Evolutionary conservation across 1,140 invertebrate genomes (phyloP), one percentile per base, ranked within the genome.

Genomic region (Ectropis grisescens): DNA sequence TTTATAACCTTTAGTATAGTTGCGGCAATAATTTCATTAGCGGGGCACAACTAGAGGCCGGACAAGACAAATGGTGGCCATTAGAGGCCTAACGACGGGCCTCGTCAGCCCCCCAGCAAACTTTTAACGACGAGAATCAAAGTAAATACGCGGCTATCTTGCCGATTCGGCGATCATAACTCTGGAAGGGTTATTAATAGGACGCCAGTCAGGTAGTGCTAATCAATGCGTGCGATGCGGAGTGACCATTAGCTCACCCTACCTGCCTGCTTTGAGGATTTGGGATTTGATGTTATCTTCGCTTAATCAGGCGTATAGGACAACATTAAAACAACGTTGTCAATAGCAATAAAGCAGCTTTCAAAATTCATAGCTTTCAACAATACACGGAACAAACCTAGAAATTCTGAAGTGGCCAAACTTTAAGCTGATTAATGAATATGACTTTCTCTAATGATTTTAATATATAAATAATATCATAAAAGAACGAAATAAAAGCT

Each of bases 21-120:
- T 81, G 71, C 64, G 76, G 76, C 76, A 81, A 81, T 81, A 81
- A 81, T 81, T 81, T 81, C 76, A 81, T 81, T 81, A 81, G 71
- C 49, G 58, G 62, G 70, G 59, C 69, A 61, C 70, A 75, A 78
- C 75, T 78, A 80, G 52, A 69, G 65, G 65, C 66, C 67, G 75
- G 75, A 78, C 76, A 81, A 81, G 72, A 81, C 76, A 78, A 78
- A 81, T 81, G 72, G 70, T 66, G 44, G 76, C 76, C 59, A 60
- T 75, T 75, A 75, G 68, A 44, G 53, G 44, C 66, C 72, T 81
- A 78, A 81, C 75, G 75, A 78, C 66, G 65, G 62, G 62, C 68
- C 71, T 66, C 72, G 69, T 72, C 69, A 74, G 68, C 58, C 68
- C 57, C 59, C 67, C n/a, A n/a, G 16, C 47, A 55, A 80, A 75